Evolutionary conservation across 2,797 vertebrate species (phyloP), one percentile per base, ranked within the genome.

Genomic region (Columba guinea): DNA sequence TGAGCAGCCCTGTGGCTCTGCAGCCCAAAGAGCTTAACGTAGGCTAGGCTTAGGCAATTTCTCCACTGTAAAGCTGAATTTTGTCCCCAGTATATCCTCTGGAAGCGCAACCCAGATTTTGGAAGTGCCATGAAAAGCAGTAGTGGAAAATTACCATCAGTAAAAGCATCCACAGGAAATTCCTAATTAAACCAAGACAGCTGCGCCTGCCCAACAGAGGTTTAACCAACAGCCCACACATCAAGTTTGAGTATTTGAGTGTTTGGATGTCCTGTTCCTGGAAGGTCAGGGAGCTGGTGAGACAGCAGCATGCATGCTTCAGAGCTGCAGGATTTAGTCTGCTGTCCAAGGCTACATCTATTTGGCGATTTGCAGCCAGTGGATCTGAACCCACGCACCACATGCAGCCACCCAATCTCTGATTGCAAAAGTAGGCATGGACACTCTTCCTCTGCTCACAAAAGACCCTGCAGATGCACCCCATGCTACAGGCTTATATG

Each of bases 91-190:
- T 60, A 75, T 35, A 53, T 73, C n/a, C 44, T 84, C 34, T 78
- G 51, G 34, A 90, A 88, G 35, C 27, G 16, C 24, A 86, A 53
- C 30, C 7, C 28, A 75, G 68, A 69, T 68, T 90, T 84, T 87
- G 78, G 65, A 87, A 27, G 46, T 52, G 34, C 83, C 68, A 83
- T 21, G 46, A 79, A 65, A 88, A 74, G 32, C 32, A 74, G 26
- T 28, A 90, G 27, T 59, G 44, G 62, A 90, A 94, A 93, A 67
- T 37, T 56, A 74, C 22, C 53, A 58, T 30, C 71, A 84, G 41
- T 34, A 90, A 89, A 91, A 92, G 21, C 52, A 84, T 59, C 55
- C 58, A 55, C 67, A 76, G 56, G 62, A 94, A 84, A 94, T 70
- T 76, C 44, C 39, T 39, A n/a, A 77, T 64, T 64, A 89, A 94